These are phyloP conservation scores for Dromaius novaehollandiae DNA, from an alignment of 2,113 vertebrate species.

Conservation along the genomic window DNA sequence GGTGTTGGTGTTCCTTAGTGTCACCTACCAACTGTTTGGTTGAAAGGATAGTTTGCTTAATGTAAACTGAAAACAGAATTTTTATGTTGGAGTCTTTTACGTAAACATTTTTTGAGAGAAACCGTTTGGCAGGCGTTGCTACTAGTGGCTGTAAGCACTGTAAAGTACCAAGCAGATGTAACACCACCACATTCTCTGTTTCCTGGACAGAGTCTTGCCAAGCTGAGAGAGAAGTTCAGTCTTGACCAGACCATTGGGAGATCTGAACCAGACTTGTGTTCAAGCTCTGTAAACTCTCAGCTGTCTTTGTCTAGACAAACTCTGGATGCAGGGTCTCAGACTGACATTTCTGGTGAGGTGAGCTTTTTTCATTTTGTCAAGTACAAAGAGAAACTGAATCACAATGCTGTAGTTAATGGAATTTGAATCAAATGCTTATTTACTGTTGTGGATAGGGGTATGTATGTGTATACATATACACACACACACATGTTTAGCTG, in stretches of 20 bases:
- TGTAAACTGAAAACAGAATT: background rate
- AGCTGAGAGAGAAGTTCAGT: conserved; percentile 81
- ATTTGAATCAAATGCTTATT: background rate
- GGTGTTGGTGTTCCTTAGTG: background rate
- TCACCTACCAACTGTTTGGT: background rate
- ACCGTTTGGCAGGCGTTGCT: background rate
- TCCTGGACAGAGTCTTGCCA: conserved; percentile 81
- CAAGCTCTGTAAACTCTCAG: conserved; percentile 67
- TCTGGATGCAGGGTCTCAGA: conserved; percentile 85
- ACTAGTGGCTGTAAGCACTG: background rate
- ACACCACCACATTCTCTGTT: background rate
- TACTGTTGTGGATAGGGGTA: background rate
- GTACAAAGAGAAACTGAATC: background rate
- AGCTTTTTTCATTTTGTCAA: conserved; percentile 44
- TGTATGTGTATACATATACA: background rate
- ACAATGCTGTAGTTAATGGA: background rate
- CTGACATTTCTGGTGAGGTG: conserved; percentile 85
- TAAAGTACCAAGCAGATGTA: background rate
- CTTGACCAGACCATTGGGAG: conserved; percentile 68
- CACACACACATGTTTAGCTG: background rate
- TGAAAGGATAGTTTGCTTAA: background rate
- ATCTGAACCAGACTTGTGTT: conserved; percentile 75
- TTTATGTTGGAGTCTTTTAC: background rate
- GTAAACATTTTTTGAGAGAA: background rate
- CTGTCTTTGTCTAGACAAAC: conserved; percentile 80